Evolutionary conservation across 2,797 vertebrate species (phyloP), one percentile per base, ranked within the genome.

Genomic region (Silurus lanzhouensis): DNA sequence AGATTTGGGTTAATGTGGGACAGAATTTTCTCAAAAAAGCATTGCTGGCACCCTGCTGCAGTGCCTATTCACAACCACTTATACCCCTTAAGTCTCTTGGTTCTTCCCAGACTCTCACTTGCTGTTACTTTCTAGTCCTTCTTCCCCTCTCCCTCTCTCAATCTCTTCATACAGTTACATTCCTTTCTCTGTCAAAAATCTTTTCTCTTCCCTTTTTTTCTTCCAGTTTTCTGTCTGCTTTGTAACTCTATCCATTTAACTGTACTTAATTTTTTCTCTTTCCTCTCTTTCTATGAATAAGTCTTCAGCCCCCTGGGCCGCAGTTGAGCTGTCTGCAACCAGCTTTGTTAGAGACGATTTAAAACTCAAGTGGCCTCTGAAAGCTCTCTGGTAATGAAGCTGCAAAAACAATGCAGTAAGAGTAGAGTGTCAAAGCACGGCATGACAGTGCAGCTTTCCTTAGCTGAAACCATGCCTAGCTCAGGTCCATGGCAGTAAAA

Each of bases 21-120:
- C 75, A 80, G 82, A 77, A 75, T 87, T 89, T 86, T 74, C 81
- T 81, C 75, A 84, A 52, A 86, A 86, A 82, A 86, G 82, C 85
- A 86, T 86, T 88, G 88, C 86, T 86, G 70, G 48, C 12, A 84
- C 66, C 61, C 25, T 81, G 75, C 55, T 84, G 25, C 3, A 67
- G 55, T 60, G 46, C 48, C 15, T 13, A 25, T 57, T 78, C 61
- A 57, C 81, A 66, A 12, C 68, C 61, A 57, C 63, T 67, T 57
- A 61, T 48, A 72, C 20, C 22, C 31, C 3, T 2, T 25, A 80
- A 31, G 25, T 57, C 58, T 25, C 82, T 81, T 60, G 12, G 27
- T 84, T 81, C 79, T 82, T 46, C 57, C 60, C 22, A 63, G 77
- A 20, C 22, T 46, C 58, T 63, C 20, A 79, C 58, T 79, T 79